A percentile compares a stretch with the other conserved stretches of the same genome.
Evolutionary conservation across 2,797 vertebrate genomes (phyloP).

Genomic region (Enteromius radiatus): DNA sequence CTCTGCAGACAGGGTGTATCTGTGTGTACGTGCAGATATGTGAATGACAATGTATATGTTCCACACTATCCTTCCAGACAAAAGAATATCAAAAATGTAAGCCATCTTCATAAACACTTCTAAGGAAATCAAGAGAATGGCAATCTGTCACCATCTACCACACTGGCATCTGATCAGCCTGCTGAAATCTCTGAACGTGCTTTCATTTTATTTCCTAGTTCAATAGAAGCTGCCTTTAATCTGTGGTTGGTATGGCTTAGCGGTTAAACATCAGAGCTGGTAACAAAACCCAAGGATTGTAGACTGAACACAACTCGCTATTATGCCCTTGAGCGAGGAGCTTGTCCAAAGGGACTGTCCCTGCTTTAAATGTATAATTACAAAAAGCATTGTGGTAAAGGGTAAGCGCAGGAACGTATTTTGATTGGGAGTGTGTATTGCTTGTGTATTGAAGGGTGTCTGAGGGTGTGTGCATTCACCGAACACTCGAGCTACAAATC

Average conservation of each 20-base stretch:
- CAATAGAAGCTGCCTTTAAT: not conserved
- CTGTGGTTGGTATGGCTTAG: not conserved
- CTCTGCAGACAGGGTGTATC: constrained; percentile 3
- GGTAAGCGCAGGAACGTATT: not conserved
- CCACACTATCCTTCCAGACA: not conserved
- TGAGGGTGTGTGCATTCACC: constrained; percentile 76
- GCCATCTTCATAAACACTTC: constrained; percentile 25
- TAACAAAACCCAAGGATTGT: not conserved
- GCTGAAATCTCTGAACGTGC: not conserved
- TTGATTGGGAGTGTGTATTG: constrained; percentile 20
- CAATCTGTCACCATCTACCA: not conserved
- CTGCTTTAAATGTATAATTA: not conserved
- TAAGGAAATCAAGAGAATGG: constrained; percentile 2
- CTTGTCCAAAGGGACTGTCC: not conserved
- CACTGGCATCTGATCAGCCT: not conserved
- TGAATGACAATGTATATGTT: not conserved
- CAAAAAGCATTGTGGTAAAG: not conserved
- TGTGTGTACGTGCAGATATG: constrained; percentile 1
- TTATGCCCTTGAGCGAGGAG: not conserved
- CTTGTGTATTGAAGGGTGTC: not conserved
- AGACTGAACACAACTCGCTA: not conserved
- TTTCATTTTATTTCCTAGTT: not conserved
- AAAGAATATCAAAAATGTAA: constrained; percentile 22
- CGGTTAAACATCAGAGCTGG: not conserved
- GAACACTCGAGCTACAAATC: constrained; percentile 95